Evolutionary conservation across 2,888 invertebrate species (phyloP).

Genomic region (Coenonympha arcania): DNA sequence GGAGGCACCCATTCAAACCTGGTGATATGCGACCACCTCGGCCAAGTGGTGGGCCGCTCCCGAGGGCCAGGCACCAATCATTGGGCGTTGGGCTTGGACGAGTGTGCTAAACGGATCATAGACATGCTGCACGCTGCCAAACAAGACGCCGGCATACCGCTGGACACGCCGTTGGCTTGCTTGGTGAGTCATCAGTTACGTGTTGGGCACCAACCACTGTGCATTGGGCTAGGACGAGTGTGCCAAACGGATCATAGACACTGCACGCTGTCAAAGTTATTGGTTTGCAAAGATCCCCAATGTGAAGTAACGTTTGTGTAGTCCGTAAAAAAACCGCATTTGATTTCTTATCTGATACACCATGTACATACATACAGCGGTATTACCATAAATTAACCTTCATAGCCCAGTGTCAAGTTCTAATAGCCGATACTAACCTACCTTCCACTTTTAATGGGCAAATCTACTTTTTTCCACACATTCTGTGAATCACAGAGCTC

Average conservation of each 20-base stretch:
- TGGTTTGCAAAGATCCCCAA: too few species aligned
- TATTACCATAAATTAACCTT: too few species aligned
- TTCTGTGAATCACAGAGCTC: too few species aligned
- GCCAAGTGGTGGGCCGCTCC: slow-evolving; percentile 77
- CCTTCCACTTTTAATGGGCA: too few species aligned
- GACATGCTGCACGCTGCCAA: slow-evolving; percentile 82
- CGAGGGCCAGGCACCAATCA: slow-evolving; percentile 86
- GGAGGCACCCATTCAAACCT: slow-evolving; percentile 89
- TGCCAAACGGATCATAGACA: slow-evolving; percentile 79
- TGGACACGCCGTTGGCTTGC: slow-evolving; percentile 75
- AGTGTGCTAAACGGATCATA: slow-evolving; percentile 82
- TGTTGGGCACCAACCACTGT: neutral
- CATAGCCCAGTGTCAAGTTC: too few species aligned
- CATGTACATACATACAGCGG: too few species aligned
- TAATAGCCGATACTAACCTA: too few species aligned
- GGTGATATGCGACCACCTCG: slow-evolving; percentile 82
- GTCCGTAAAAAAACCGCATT: too few species aligned
- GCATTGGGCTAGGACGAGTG: slow-evolving; percentile 78
- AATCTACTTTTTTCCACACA: too few species aligned
- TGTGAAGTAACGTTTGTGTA: too few species aligned
- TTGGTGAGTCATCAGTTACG: slow-evolving; percentile 73
- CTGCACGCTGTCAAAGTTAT: slow-evolving; percentile 80
- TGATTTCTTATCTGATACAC: too few species aligned
- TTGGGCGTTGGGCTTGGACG: slow-evolving; percentile 87
- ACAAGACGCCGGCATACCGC: slow-evolving; percentile 74